Percentiles rank a stretch among this genome's conserved stretches.
Evolutionary conservation across 2,888 invertebrate genomes (phyloP).

Genomic region (Sceliomorpha sp.): DNA sequence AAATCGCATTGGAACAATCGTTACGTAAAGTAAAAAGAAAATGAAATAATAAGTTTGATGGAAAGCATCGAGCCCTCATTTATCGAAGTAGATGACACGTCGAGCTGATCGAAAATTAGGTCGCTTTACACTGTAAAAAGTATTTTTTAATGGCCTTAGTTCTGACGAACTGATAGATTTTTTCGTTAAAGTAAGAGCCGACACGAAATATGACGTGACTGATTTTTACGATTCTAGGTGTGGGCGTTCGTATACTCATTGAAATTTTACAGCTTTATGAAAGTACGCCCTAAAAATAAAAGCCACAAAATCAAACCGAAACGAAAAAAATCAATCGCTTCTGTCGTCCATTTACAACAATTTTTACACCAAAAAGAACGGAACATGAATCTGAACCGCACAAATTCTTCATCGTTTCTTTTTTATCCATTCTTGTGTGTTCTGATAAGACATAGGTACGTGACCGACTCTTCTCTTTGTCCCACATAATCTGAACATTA

Average conservation of each 20-base stretch:
- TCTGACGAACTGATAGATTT: constrained; percentile 9
- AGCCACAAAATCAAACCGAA: constrained; percentile 1
- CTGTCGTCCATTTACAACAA: too few species aligned
- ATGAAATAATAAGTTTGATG: too few species aligned
- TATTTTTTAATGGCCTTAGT: constrained; percentile 12
- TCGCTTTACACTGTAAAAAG: background rate
- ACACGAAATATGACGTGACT: constrained; percentile 24
- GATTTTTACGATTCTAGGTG: constrained; percentile 12
- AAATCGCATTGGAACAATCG: too few species aligned
- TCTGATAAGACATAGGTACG: too few species aligned
- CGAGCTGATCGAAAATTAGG: constrained; percentile 3
- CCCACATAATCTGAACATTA: too few species aligned
- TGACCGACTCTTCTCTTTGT: too few species aligned
- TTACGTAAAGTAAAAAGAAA: too few species aligned
- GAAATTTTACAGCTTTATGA: constrained; percentile 13
- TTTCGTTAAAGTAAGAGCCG: constrained; percentile 1
- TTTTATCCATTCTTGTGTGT: too few species aligned
- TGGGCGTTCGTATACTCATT: constrained; percentile 10
- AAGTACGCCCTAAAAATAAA: background rate
- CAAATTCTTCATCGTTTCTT: too few species aligned
- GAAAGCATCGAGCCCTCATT: too few species aligned
- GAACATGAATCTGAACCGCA: too few species aligned
- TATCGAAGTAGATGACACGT: background rate
- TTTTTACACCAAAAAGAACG: background rate
- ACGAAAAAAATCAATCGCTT: too few species aligned